Conservation (phyloP, 2,113 vertebrate genomes). For the Austrofundulus limnaeus region DNA sequence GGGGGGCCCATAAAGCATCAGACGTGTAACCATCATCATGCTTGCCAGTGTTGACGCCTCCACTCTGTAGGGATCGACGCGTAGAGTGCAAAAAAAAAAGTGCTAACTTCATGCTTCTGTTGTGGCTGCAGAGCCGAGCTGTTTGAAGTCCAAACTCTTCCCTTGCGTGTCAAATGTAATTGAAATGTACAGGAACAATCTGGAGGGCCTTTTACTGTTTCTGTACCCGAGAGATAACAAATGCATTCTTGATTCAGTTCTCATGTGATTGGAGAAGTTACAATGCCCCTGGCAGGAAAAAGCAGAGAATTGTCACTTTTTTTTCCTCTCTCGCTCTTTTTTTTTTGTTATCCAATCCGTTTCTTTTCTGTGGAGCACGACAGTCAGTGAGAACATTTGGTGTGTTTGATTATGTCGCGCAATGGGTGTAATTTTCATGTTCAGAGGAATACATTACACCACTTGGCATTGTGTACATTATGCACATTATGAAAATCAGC, state of each 20-base stretch:
- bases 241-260: conserved; percentile 47
- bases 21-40: conserved; percentile 61
- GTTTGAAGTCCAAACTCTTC: conserved; percentile 59
- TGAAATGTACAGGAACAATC: conserved; percentile 61
- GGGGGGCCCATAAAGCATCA: conserved; percentile 61
- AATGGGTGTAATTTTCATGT: conserved; percentile 58
- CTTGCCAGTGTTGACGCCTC: conserved; percentile 57
- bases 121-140: conserved; percentile 26
- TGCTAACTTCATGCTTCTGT: conserved; percentile 18
- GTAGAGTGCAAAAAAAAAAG: conserved; percentile 31
- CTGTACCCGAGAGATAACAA: conserved; percentile 65
- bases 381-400: conserved; percentile 62
- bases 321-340: conserved; percentile 1
- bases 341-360: too few relatives aligned
- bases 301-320: conserved; percentile 52
- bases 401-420: conserved; percentile 59
- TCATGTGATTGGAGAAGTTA: conserved; percentile 52
- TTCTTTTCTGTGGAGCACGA: conserved; percentile 6
- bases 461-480: conserved; percentile 63
- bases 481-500: conserved; percentile 69
- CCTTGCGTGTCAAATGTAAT: conserved; percentile 54
- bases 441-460: conserved; percentile 62
- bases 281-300: conserved; percentile 46
- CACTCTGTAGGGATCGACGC: conserved; percentile 45
- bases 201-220: conserved; percentile 50